Base-by-base conservation (phyloP, 2,113 vertebrate genomes). In the Aptenodytes patagonicus region DNA sequence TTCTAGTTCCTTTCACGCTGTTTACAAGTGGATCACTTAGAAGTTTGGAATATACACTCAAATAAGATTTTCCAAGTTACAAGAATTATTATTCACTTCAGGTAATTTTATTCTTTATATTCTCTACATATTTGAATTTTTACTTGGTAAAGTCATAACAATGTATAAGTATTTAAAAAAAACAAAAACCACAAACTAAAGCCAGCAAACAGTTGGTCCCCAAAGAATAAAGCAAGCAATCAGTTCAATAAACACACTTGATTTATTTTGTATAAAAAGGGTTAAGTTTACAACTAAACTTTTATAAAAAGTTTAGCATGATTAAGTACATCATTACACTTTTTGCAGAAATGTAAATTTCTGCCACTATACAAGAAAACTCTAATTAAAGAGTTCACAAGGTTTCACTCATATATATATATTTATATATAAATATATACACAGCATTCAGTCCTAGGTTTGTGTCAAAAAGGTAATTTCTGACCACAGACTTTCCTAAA, bases 251-350 rank as follows among this genome's bases (percentile, higher is more conserved):
- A 99, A 99, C 98, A 98, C 99, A 99, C 99, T 99, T 97, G 98
- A 99, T 99, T 99, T 99, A 99, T 99, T 99, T 99, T 99, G 98
- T 99, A 99, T 99, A 99, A 99, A 99, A 99, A 99, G 98, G 97
- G 98, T 99, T 99, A 98, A 98, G 99, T 99, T 99, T 99, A 99
- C 99, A 99, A 99, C 98, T 97, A 99, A 99, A 99, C 99, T 99
- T 99, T 99, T 99, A 99, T 99, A 99, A 99, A 99, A 99, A 99
- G 99, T 99, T 99, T 99, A 99, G 99, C 99, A 99, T 99, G 99
- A 99, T 99, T 99, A 99, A 99, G 99, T 99, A 99, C 99, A 99
- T 99, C 99, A 99, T 99, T 99, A 99, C 98, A 99, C 98, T 98
- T 99, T 98, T 98, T 98, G 99, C 99, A 99, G 99, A 99, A 99